These are phyloP conservation scores for Anoplophora glabripennis DNA, from an alignment of 1,140 invertebrate species.

Conservation along the genomic window DNA sequence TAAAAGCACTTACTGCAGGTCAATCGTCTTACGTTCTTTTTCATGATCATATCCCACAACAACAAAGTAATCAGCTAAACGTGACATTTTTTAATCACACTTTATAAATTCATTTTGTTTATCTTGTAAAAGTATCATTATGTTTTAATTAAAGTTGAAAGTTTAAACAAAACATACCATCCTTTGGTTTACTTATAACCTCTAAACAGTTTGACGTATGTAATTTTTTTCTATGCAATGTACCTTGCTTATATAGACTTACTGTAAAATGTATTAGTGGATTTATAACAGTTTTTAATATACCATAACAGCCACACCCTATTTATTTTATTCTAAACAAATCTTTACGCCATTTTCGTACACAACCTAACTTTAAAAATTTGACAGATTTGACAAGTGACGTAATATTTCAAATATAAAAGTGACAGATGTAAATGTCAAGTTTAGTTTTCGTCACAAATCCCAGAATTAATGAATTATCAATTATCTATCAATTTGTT, in stretches of 20 bases:
- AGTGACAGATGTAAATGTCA: too few relatives aligned
- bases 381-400: conserved; percentile 17
- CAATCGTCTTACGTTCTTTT: conserved; percentile 82
- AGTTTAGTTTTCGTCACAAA: too few relatives aligned
- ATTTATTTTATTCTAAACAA: conserved; percentile 32
- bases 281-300: conserved; percentile 17
- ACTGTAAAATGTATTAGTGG: neutral
- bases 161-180: neutral
- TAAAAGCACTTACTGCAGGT: neutral
- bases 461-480: too few relatives aligned
- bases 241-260: neutral
- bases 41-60: conserved; percentile 96
- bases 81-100: conserved; percentile 65
- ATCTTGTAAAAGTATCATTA: neutral
- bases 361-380: conserved; percentile 19
- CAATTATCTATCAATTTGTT: too few relatives aligned
- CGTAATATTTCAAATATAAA: too few relatives aligned
- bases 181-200: conserved; percentile 5
- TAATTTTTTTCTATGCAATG: neutral
- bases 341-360: conserved; percentile 37
- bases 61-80: conserved; percentile 96
- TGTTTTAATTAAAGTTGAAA: conserved; percentile 1
- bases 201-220: conserved; percentile 1
- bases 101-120: conserved; percentile 6
- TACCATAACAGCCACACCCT: conserved; percentile 32